Percentiles rank a stretch among this genome's conserved stretches.
These are phyloP conservation scores for Vicugna pacos DNA, from an alignment of 2,113 vertebrate genomes.

Conservation along the genomic window DNA sequence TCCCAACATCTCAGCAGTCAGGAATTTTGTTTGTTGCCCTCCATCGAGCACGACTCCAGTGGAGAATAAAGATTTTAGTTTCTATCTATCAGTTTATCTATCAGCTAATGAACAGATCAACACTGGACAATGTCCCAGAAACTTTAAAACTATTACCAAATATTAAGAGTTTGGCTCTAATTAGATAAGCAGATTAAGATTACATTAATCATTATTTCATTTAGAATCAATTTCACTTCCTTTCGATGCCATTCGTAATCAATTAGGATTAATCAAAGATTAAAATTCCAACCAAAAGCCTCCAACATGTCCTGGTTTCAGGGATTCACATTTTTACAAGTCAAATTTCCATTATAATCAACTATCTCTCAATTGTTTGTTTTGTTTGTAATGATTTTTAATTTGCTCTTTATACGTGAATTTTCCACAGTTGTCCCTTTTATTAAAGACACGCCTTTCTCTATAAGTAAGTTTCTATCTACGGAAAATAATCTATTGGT, in stretches of 20 bases:
- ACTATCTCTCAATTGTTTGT: neutral
- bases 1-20: neutral
- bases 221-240: neutral
- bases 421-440: neutral
- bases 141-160: neutral
- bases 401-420: neutral
- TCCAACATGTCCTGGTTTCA: conserved; percentile 17
- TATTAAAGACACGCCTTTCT: neutral
- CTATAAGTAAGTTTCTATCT: neutral
- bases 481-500: neutral
- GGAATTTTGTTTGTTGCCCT: neutral
- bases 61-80: neutral
- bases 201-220: neutral
- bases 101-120: neutral
- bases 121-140: neutral
- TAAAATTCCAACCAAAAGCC: neutral
- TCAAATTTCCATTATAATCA: neutral
- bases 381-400: neutral
- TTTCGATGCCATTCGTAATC: neutral
- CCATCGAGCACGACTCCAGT: neutral
- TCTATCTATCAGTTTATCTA: neutral
- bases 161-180: conserved; percentile 4
- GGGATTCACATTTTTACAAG: neutral
- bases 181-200: conserved; percentile 1
- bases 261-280: neutral